A percentile compares a stretch with the other conserved stretches of the same genome.
Evolutionary conservation across 2,888 invertebrate genomes (phyloP).

Genomic region (Dryadula phaetusa): DNA sequence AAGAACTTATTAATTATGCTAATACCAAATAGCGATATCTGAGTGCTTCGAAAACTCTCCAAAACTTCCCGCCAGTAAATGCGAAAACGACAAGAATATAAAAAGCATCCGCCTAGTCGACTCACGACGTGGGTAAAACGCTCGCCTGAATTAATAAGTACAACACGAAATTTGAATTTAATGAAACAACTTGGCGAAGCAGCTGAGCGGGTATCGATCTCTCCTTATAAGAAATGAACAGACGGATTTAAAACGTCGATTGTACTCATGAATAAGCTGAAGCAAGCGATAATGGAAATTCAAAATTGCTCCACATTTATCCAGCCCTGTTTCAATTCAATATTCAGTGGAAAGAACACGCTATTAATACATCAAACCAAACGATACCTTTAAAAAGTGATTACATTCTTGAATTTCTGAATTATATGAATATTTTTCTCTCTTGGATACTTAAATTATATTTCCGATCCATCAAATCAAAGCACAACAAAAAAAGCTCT

Average conservation of each 20-base stretch:
- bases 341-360: slow-evolving; percentile 34
- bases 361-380: slow-evolving; percentile 30
- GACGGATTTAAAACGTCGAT: slow-evolving; percentile 49
- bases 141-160: slow-evolving; percentile 83
- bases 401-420: slow-evolving; percentile 10
- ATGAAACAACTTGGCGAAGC: slow-evolving; percentile 83
- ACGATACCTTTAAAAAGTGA: slow-evolving; percentile 21
- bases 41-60: slow-evolving; percentile 50
- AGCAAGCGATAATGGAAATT: slow-evolving; percentile 43
- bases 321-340: slow-evolving; percentile 37
- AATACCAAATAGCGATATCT: slow-evolving; percentile 45
- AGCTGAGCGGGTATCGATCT: slow-evolving; percentile 80
- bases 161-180: slow-evolving; percentile 85
- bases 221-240: slow-evolving; percentile 64
- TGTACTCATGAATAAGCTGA: slow-evolving; percentile 45
- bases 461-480: slow-evolving; percentile 1
- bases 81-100: slow-evolving; percentile 67
- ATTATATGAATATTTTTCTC: slow-evolving; percentile 5
- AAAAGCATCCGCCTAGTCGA: slow-evolving; percentile 65
- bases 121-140: slow-evolving; percentile 70
- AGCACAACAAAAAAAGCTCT: not conserved
- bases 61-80: slow-evolving; percentile 51
- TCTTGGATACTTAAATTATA: not conserved
- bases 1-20: slow-evolving; percentile 36
- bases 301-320: slow-evolving; percentile 42